These are phyloP conservation scores for Acrocephalus scirpaceus DNA, from an alignment of 2,797 vertebrate species.

Conservation along the genomic window DNA sequence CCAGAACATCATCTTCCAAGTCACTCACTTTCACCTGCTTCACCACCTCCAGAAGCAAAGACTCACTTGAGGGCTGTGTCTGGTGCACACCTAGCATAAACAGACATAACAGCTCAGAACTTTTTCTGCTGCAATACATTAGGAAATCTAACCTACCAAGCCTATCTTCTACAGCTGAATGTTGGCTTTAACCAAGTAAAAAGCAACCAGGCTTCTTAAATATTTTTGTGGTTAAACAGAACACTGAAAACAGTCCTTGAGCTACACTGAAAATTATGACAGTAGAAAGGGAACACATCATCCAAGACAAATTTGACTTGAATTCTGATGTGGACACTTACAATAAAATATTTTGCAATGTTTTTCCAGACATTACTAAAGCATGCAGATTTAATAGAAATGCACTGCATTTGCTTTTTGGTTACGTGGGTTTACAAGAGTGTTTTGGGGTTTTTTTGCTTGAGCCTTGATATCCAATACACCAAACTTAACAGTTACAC, in stretches of 20 bases:
- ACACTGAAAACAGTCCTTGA: background rate
- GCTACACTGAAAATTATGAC: background rate
- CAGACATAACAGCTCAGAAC: background rate
- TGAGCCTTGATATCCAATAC: background rate
- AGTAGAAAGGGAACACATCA: background rate
- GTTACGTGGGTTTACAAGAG: background rate
- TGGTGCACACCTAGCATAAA: constrained; percentile 85
- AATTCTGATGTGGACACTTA: background rate
- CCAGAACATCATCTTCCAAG: constrained; percentile 92
- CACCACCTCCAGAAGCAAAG: constrained; percentile 91
- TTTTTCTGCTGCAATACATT: background rate
- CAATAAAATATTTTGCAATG: background rate
- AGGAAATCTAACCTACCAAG: background rate
- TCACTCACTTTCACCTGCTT: constrained; percentile 97
- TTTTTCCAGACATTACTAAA: background rate
- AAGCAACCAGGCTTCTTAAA: background rate
- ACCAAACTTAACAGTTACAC: background rate
- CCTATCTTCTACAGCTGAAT: background rate
- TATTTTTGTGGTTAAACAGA: background rate
- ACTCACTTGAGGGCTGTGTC: constrained; percentile 83
- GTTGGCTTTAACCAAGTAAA: background rate
- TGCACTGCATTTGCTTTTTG: background rate
- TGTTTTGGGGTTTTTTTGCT: background rate
- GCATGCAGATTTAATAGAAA: background rate
- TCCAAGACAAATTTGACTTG: background rate